Base-by-base conservation (phyloP, 2,113 vertebrate species). In the Ctenodactylus gundi region DNA sequence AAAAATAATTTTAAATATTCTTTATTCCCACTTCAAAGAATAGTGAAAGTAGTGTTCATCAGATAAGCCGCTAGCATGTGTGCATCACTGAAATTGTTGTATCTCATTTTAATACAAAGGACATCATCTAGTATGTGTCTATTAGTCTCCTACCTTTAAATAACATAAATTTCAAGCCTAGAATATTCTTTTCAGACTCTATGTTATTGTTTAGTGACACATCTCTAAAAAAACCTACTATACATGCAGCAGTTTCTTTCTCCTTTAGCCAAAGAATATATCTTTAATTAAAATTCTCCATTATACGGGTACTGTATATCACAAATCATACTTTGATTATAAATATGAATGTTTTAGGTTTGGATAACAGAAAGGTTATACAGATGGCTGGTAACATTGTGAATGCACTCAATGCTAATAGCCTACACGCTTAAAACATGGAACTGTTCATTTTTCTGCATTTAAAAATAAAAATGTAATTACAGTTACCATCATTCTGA, bases 401-500 rank as follows among this genome's bases (percentile, higher is more conserved):
- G n/a, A 49, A 49, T 31, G 34, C 31, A 31, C 11, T 49, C 60
- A 60, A 29, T 82, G 17, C 17, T 81, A 31, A 49, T 18, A 58
- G 41, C 27, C 27, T 41, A 1, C 39, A 36, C 17, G 21, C n/a
- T 3, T 53, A 73, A 84, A 82, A 86, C 62, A 39, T 44, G 57
- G n/a, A 91, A 53, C 51, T 58, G 18, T 34, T 96, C 0, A 18
- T 51, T 65, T 83, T 60, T 64, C 14, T 82, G 68, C 87, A 70
- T 92, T 94, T 77, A 80, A 31, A 78, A 93, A 64, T 75, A 78
- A 55, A 89, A 85, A 64, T 77, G 4, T 58, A 72, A 44, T 73
- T 86, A 68, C 81, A 92, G 77, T 60, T 72, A 21, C 18, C 31
- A 84, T 29, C 7, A 39, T 11, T 62, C 15, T 36, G n/a, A 53